A percentile compares a stretch with the other conserved stretches of the same genome.
Conservation (phyloP, 1,140 invertebrate species). For the Pygmarrhopalites habei region DNA sequence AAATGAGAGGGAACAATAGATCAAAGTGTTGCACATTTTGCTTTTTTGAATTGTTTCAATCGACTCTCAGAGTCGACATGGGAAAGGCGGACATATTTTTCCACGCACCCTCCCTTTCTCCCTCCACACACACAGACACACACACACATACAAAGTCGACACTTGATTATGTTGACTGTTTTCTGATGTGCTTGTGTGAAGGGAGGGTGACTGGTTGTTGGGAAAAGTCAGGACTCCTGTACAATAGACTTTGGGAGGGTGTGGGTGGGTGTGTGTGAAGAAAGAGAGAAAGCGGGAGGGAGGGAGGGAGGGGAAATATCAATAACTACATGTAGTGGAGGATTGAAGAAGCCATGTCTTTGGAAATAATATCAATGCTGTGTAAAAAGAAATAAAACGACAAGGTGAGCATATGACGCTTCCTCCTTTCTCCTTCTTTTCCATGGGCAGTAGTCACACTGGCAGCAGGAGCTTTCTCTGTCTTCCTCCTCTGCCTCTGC, state of each 20-base stretch:
- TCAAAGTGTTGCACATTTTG: slow-evolving; percentile 25
- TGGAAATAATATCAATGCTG: slow-evolving; percentile 7
- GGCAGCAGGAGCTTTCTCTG: no score
- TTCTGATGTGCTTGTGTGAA: not conserved
- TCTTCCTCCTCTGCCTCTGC: no score
- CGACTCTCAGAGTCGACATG: slow-evolving; percentile 24
- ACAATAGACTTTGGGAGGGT: not conserved
- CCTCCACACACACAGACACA: no score
- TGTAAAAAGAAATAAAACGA: slow-evolving; percentile 16
- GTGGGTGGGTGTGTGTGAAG: no score
- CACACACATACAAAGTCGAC: no score
- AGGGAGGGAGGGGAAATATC: not conserved
- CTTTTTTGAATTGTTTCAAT: slow-evolving; percentile 16
- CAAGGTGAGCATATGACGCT: slow-evolving; percentile 15
- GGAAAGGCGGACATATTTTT: slow-evolving; percentile 27
- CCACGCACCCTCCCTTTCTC: no score
- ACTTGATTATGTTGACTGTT: slow-evolving; percentile 20
- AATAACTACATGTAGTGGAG: no score
- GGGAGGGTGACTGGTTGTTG: no score
- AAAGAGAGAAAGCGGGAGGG: not conserved
- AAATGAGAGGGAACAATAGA: slow-evolving; percentile 17
- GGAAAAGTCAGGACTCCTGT: no score
- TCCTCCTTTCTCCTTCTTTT: not conserved
- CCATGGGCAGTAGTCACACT: no score
- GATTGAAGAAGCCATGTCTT: no score